Evolutionary conservation across 2,888 invertebrate species (phyloP).

Genomic region (Carpatolechia fugitivella): DNA sequence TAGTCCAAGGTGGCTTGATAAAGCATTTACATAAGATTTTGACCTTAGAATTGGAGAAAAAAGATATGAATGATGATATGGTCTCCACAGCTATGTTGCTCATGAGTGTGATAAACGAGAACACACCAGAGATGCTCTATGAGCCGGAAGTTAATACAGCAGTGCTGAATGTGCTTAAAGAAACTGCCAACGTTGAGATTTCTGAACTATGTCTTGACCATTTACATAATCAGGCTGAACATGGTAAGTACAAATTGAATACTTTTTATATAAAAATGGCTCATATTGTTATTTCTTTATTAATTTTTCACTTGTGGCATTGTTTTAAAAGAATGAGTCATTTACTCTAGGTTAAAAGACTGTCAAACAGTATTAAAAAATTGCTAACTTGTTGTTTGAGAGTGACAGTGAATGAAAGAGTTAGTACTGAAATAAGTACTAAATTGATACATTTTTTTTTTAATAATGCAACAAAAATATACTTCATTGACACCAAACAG

Average conservation of each 20-base stretch:
- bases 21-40: slow-evolving; percentile 76
- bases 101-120: slow-evolving; percentile 81
- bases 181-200: slow-evolving; percentile 84
- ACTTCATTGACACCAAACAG: too few relatives aligned
- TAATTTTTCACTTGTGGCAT: too few relatives aligned
- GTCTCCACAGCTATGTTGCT: slow-evolving; percentile 77
- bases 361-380: too few relatives aligned
- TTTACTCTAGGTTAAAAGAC: too few relatives aligned
- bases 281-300: too few relatives aligned
- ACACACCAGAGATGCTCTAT: slow-evolving; percentile 79
- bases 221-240: slow-evolving; percentile 86
- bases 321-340: too few relatives aligned
- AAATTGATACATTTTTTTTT: too few relatives aligned
- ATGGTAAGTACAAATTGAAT: slow-evolving; percentile 71
- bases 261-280: neutral
- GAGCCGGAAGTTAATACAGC: slow-evolving; percentile 76
- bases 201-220: slow-evolving; percentile 88
- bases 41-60: slow-evolving; percentile 62
- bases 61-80: slow-evolving; percentile 77
- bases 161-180: slow-evolving; percentile 81
- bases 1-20: slow-evolving; percentile 77
- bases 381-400: too few relatives aligned
- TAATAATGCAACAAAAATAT: too few relatives aligned
- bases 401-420: too few relatives aligned
- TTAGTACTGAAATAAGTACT: too few relatives aligned